Conservation (phyloP, 1,140 invertebrate species). For the Achatina immaculata region DNA sequence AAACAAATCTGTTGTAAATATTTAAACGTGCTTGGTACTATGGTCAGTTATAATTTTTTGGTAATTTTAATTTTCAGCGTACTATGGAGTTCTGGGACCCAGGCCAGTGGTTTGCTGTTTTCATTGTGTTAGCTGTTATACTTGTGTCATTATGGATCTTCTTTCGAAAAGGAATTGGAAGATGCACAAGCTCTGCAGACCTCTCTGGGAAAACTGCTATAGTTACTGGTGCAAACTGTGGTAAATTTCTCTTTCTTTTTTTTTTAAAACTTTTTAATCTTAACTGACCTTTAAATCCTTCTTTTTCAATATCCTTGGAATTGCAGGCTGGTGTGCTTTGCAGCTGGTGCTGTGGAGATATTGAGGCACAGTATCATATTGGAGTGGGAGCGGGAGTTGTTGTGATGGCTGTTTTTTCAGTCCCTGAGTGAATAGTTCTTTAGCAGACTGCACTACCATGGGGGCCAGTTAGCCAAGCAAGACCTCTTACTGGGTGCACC, state of each 20-base stretch:
- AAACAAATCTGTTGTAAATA: no score
- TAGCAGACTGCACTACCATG: neutral
- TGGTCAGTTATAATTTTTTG: no score
- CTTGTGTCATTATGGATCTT: slow-evolving; percentile 43
- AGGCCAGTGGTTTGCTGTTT: slow-evolving; percentile 32
- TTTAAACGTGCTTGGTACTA: no score
- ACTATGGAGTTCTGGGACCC: slow-evolving; percentile 32
- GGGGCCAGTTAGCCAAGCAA: neutral
- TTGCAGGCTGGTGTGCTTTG: neutral
- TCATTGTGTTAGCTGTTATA: slow-evolving; percentile 25
- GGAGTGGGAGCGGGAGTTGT: no score
- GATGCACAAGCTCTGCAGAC: slow-evolving; percentile 52
- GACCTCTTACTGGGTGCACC: no score
- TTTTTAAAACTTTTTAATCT: no score
- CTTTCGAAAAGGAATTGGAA: slow-evolving; percentile 46
- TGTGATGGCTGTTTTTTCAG: no score
- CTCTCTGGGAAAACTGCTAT: slow-evolving; percentile 84
- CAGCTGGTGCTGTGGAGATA: neutral
- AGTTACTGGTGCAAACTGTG: slow-evolving; percentile 90
- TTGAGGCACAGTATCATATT: neutral
- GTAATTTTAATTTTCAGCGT: neutral
- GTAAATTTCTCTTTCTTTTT: slow-evolving; percentile 62
- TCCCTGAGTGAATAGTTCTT: no score
- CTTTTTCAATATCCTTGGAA: neutral
- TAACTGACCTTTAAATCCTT: neutral